A percentile compares a stretch with the other conserved stretches of the same genome.
These are phyloP conservation scores for Leptocoma aspasia DNA, from an alignment of 2,113 vertebrate genomes.

Conservation along the genomic window DNA sequence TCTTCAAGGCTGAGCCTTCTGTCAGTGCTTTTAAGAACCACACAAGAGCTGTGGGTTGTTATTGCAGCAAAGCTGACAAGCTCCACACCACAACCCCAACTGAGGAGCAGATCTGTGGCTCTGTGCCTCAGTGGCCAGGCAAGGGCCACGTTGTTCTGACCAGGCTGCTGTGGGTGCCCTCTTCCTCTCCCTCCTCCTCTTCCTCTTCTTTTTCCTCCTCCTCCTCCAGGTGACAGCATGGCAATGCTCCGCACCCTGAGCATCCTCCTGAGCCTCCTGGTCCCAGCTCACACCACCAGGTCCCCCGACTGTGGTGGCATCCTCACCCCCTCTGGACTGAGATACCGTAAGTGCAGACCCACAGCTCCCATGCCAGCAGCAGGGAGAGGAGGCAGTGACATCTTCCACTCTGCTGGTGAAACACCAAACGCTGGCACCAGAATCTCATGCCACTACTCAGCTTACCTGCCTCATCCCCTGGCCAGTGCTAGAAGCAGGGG, in stretches of 20 bases:
- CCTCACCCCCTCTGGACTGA: conserved; percentile 7
- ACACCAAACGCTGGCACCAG: accelerated
- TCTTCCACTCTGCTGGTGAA: accelerated
- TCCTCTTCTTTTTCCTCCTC: background rate
- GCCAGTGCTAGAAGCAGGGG: background rate
- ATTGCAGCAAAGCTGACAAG: background rate
- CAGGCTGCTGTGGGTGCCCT: background rate
- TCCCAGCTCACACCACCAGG: background rate
- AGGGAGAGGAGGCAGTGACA: background rate
- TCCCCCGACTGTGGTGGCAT: background rate
- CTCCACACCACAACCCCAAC: accelerated
- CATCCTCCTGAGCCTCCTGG: conserved; percentile 25
- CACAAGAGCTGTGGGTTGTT: accelerated
- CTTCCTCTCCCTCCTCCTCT: background rate
- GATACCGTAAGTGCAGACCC: background rate
- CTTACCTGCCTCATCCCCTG: background rate
- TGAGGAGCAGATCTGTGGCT: background rate
- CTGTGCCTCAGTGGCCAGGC: accelerated
- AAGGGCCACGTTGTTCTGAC: accelerated
- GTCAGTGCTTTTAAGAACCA: background rate
- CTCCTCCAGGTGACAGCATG: background rate
- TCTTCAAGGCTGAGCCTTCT: background rate
- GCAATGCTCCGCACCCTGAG: background rate
- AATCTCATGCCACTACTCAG: accelerated
- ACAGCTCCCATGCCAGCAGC: accelerated